These are phyloP conservation scores for Allacma fusca DNA, from an alignment of 2,888 invertebrate species.

Conservation along the genomic window DNA sequence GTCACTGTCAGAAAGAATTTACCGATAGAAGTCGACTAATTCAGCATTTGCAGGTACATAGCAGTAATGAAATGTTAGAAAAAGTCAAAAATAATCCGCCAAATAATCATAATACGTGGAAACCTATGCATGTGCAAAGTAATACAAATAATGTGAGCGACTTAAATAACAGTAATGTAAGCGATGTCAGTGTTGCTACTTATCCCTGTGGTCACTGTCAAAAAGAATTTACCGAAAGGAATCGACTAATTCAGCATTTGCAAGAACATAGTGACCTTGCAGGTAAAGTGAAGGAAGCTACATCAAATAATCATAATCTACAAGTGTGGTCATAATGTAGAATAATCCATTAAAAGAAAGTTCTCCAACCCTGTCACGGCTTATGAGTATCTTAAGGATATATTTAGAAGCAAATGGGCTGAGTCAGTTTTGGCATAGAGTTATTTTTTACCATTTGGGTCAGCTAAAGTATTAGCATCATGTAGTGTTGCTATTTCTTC, in stretches of 20 bases:
- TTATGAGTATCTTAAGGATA: too few relatives aligned
- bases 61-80: conserved; percentile 18
- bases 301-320: conserved; percentile 20
- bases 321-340: conserved; percentile 20
- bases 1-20: conserved; percentile 54
- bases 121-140: neutral
- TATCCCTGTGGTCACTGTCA: conserved; percentile 54
- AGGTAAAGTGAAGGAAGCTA: neutral
- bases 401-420: too few relatives aligned
- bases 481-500: too few relatives aligned
- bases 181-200: neutral
- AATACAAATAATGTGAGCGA: conserved; percentile 6
- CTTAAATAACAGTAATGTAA: neutral
- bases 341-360: neutral
- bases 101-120: conserved; percentile 17
- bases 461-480: too few relatives aligned
- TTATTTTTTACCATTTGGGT: too few relatives aligned
- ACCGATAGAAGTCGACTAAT: conserved; percentile 44
- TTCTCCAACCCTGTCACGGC: too few relatives aligned
- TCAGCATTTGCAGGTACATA: conserved; percentile 41
- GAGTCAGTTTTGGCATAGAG: too few relatives aligned
- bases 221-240: conserved; percentile 49
- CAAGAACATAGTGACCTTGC: conserved; percentile 23
- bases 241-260: conserved; percentile 45
- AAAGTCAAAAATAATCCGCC: conserved; percentile 21